Evolutionary conservation across 2,113 vertebrate genomes (phyloP).

Genomic region (Toxotes jaculatrix): DNA sequence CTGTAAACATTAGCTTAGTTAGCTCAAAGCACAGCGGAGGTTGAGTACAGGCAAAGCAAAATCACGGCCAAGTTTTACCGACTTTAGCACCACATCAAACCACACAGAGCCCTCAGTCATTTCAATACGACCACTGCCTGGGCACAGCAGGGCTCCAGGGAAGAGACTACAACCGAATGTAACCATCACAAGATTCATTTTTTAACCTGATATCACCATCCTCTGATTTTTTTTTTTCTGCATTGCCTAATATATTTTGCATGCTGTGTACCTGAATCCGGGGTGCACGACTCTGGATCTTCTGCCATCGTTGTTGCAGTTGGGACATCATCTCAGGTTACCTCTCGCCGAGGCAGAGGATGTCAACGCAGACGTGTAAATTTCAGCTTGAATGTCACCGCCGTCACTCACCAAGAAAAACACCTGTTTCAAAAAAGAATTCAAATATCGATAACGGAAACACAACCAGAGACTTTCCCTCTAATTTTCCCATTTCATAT

Average conservation of each 20-base stretch:
- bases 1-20: too few species aligned
- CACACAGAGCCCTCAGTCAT: neutral
- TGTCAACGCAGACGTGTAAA: neutral
- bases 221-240: neutral
- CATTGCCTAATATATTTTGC: neutral
- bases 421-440: neutral
- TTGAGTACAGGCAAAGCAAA: too few species aligned
- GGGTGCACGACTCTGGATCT: neutral
- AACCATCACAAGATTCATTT: too few species aligned
- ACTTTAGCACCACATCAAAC: neutral
- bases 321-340: too few species aligned
- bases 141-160: neutral
- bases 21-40: too few species aligned
- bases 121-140: neutral
- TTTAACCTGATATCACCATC: neutral
- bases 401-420: neutral
- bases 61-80: too few species aligned
- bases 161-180: too few species aligned
- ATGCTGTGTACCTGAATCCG: neutral
- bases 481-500: neutral
- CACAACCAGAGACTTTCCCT: neutral
- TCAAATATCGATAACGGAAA: rapidly evolving
- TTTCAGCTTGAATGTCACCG: too few species aligned
- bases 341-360: neutral
- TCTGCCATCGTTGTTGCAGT: neutral